phyloP scores from a whole-genome alignment of 1,140 invertebrate species.

The Artemia franciscana region DNA sequence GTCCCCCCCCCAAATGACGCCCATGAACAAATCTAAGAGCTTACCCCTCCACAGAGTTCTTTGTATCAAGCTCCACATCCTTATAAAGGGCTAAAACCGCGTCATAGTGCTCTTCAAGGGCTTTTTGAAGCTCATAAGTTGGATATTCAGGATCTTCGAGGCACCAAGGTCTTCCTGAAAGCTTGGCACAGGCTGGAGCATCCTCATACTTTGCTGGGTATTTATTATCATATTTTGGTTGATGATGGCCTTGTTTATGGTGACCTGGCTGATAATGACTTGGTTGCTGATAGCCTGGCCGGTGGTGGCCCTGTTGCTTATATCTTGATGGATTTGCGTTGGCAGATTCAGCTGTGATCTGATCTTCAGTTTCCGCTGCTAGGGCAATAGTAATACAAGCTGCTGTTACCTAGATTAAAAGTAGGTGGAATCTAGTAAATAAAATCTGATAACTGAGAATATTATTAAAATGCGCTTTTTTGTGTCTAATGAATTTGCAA shows the following conservation, averaged over 20 bases:
- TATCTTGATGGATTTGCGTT: background rate
- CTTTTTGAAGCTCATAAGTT: conserved; percentile 9
- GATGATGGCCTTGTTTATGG: background rate
- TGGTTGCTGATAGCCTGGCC: background rate
- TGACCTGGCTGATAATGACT: too few relatives aligned
- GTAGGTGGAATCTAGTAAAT: too few relatives aligned
- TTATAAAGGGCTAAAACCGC: conserved; percentile 13
- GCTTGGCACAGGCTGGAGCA: conserved; percentile 12
- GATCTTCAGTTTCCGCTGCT: background rate
- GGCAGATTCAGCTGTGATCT: background rate
- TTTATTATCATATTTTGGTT: too few relatives aligned
- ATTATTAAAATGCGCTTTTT: too few relatives aligned
- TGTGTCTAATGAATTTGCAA: too few relatives aligned
- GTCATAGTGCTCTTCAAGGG: conserved; percentile 11
- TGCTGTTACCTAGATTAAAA: too few relatives aligned
- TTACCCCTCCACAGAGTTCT: conserved; percentile 12
- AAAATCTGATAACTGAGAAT: too few relatives aligned
- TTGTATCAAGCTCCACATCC: conserved; percentile 12
- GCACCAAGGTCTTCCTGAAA: conserved; percentile 14
- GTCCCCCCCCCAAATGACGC: too few relatives aligned
- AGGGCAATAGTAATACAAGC: too few relatives aligned
- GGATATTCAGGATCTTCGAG: conserved; percentile 15
- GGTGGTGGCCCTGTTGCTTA: background rate
- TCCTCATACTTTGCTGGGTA: conserved; percentile 3
- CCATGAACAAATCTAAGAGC: too few relatives aligned